Evolutionary conservation across 2,797 vertebrate species (phyloP).

Genomic region (Etheostoma nigrum): DNA sequence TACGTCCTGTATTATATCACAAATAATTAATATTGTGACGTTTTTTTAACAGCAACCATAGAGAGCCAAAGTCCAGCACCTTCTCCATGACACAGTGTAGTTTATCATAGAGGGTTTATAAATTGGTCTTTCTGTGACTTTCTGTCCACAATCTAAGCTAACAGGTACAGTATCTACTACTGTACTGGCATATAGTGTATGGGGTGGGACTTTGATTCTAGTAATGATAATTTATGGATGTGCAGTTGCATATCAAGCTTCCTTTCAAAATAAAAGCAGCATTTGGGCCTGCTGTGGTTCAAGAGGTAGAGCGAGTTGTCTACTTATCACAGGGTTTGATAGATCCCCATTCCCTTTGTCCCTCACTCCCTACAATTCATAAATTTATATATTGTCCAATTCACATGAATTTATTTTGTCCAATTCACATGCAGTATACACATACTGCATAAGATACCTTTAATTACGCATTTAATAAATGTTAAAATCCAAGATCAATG

Average conservation of each 20-base stretch:
- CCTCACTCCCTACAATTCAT: too few relatives aligned
- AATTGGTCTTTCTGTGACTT: conserved; percentile 33
- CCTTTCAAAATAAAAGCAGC: too few relatives aligned
- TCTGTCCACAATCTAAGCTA: not conserved
- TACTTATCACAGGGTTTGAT: too few relatives aligned
- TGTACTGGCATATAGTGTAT: not conserved
- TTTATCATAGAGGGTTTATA: conserved; percentile 6
- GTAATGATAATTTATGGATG: not conserved
- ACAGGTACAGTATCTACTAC: not conserved
- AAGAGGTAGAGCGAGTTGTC: too few relatives aligned
- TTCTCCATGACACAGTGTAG: not conserved
- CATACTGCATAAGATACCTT: not conserved
- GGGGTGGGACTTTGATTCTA: not conserved
- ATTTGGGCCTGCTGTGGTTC: too few relatives aligned
- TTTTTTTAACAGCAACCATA: conserved; percentile 14
- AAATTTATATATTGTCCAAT: not conserved
- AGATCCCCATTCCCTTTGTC: too few relatives aligned
- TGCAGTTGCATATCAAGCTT: not conserved
- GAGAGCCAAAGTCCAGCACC: not conserved
- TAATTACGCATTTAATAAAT: conserved; percentile 4
- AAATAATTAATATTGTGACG: not conserved
- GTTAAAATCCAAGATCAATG: conserved; percentile 8
- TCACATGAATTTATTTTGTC: not conserved
- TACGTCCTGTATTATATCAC: too few relatives aligned
- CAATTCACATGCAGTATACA: not conserved